Evolutionary conservation across 92 coral and sea anemone genomes (phyloP), one percentile per base, ranked within the genome.

Genomic region (Meandrina meandrites): DNA sequence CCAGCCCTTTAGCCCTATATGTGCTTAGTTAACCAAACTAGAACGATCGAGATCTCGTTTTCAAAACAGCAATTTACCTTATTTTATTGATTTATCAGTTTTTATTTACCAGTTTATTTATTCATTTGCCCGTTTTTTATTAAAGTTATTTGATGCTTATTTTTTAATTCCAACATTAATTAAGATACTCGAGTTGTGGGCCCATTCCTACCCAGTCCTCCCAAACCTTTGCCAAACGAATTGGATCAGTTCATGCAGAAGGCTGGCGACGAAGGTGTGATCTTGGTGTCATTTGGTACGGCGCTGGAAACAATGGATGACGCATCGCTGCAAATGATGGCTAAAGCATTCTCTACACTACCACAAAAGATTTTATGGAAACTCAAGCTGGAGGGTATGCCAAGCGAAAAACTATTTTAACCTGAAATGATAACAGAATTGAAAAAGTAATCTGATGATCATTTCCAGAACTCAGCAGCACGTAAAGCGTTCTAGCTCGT

Each of bases 241-340:
- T 75, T 86, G 77, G 90, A 90, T 45, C 54, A 68, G 56, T 86
- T 86, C 70, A 60, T 86, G 37, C 40, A 78, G 70, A 81, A 68
- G 30, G 77, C 87, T 80, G 92, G 89, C 32, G 90, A 90, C 40
- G 72, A 86, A 5, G 92, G 92, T 27, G 90, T 90, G 19, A 90
- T 90, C 51, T 64, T 85, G 58, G 89, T 90, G 58, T 80, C 92
- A 17, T 90, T 90, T 81, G 92, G 92, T 1, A 79, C 90, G 8
- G 80, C 81, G n/a, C 28, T 86, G 12, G 89, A 18, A 18, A 64
- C 1, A 12, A 2, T 83, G 5, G 18, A 54, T 19, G 87, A 50
- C 18, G 15, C 22, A 1, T 21, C 30, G 35, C 24, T 83, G 34
- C 28, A 78, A 31, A 34, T 58, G 60, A 58, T 86, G 83, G 84